Evolutionary conservation across 2,797 vertebrate genomes (phyloP), one percentile per base, ranked within the genome.

Genomic region (Gambelia wislizenii): DNA sequence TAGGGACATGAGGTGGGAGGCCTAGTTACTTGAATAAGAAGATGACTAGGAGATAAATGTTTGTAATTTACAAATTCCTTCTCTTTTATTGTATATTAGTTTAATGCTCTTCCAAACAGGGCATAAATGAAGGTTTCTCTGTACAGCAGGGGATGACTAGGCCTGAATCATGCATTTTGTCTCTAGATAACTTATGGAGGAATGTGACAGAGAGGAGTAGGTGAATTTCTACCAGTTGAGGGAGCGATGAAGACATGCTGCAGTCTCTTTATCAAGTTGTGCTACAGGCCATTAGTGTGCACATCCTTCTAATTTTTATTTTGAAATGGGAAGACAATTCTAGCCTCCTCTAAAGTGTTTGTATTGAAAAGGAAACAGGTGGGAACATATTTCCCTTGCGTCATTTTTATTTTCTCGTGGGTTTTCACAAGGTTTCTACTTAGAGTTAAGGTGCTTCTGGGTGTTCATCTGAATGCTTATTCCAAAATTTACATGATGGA

Each of bases 31-130:
- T 44, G 22, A 42, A 56, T 77, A 13, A 84, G 30, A 77, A 4
- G 44, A 18, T 75, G 44, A n/a, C 30, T 18, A 76, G 72, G 13
- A 87, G 22, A 83, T 84, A 25, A n/a, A 16, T 72, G 42, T 33
- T 36, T 88, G 86, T 72, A 74, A 64, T 76, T 83, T 25, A 69
- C 18, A 59, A 18, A 44, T 64, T 56, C 16, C 0, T 89, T 49
- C 42, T 49, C 47, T 76, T 36, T 88, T 30, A 81, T 9, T 79
- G 22, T 85, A 18, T 42, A 12, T 78, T 56, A 64, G 33, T 64
- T 85, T 81, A 79, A 10, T 89, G 33, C 3, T 56, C 12, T 85
- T 89, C 25, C n/a, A 85, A 74, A 49, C 25, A 85, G 42, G 54
- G 42, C 30, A 61, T 74, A 42, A 72, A 64, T 74, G 30, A n/a